Base-by-base conservation (phyloP, 2,888 invertebrate species). In the Muschampia plurimacula region DNA sequence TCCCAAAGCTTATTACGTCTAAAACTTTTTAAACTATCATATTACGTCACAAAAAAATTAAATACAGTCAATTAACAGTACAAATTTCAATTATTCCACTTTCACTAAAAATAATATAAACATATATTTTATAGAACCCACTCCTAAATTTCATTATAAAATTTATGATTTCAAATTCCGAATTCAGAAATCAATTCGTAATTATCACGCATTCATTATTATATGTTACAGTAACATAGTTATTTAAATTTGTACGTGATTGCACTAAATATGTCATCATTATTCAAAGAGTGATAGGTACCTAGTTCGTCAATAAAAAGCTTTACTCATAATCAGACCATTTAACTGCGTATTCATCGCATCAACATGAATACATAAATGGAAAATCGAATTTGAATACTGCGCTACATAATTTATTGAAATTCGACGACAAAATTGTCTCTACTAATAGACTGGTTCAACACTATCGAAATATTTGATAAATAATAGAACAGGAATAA, bases 301-400 rank as follows among this genome's bases (percentile, higher is more conserved):
- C 32, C 71, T 72, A 72, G 72, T 67, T 52, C 72, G 72, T 72
- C 57, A 63, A 67, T 72, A 72, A 72, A 72, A 72, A 67, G 72
- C 72, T 72, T 67, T 22, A 67, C 79, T 76, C 77, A 85, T 84
- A 84, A 86, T 83, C 83, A 83, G 80, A 83, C 79, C 83, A 88
- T 88, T 89, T 86, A 84, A 80, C 83, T 80, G 80, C 82, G 86
- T 85, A 89, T 88, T 88, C 84, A 86, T 83, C 82, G 82, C 84
- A 80, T 85, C 85, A 88, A 85, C 85, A 84, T 86, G 85, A 88
- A 89, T 87, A 84, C 84, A 84, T 89, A 67, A 89, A 90, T 89
- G 87, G 86, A 87, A 89, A 86, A 83, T 81, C 79, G 77, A 86
- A 90, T 90, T 89, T 88, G 87, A 90, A 91, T 89, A 90, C 84